Conservation (phyloP, 2,113 vertebrate species). For the Sinosuthora webbiana region DNA sequence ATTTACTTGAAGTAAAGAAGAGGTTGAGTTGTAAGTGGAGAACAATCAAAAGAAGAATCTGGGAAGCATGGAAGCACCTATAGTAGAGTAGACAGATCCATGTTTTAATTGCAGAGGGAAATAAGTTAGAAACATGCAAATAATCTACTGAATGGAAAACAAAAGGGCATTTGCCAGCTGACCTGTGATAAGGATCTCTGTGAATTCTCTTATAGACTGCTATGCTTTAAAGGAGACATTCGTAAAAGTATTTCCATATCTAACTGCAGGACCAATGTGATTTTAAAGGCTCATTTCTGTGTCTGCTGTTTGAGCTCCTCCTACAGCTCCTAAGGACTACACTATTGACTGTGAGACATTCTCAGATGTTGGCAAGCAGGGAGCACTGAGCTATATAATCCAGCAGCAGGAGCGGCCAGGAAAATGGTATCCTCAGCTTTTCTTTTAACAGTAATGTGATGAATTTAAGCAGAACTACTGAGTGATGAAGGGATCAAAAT, state of each 20-base stretch:
- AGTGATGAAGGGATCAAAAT: background rate
- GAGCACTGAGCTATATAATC: background rate
- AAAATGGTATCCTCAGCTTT: background rate
- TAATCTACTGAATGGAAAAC: background rate
- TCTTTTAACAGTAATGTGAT: background rate
- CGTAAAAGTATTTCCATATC: background rate
- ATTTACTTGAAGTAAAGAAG: background rate
- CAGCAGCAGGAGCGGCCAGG: background rate
- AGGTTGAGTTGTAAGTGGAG: background rate
- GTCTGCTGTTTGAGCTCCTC: background rate
- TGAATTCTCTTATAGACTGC: background rate
- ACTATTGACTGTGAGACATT: rapidly evolving
- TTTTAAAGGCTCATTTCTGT: background rate
- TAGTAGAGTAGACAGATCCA: background rate
- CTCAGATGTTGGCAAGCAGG: background rate
- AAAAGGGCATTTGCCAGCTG: background rate
- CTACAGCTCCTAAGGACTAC: background rate
- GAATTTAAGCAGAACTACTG: background rate
- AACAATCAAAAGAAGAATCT: background rate
- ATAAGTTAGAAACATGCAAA: background rate
- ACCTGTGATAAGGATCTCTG: background rate
- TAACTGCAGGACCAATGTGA: background rate
- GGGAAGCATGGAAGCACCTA: background rate
- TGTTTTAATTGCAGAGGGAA: background rate
- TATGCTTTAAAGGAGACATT: background rate